Base-by-base conservation (phyloP, 2,797 vertebrate species). In the Brachymystax lenok region DNA sequence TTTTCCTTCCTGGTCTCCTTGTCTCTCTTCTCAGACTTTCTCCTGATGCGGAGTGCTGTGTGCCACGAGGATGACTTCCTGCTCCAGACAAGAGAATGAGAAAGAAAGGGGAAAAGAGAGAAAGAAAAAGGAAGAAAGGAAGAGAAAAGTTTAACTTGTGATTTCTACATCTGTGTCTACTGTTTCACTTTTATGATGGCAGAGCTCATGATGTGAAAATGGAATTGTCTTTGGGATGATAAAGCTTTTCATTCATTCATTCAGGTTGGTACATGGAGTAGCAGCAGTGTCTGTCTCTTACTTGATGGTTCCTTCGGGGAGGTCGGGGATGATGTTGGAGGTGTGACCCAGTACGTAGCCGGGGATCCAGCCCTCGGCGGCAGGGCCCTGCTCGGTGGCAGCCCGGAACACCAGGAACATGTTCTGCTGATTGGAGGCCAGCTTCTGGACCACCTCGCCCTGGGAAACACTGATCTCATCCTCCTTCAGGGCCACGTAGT, bases 281-380 rank as follows among this genome's bases (percentile, higher is more conserved):
- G 21, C 33, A 33, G 21, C 14, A 21, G 19, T 16, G 3, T 10
- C 6, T 21, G 64, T 24, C 70, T 88, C 96, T 96, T 95, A 99
- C 97, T 97, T 99, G 88, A 99, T 96, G 92, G 96, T 98, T 94
- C 97, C 98, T 82, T 99, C 97, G 10, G 96, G 93, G 90, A 95
- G 92, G 81, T 99, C 97, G 28, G 96, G 89, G 91, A 96, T 95
- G 93, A 94, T 91, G 91, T 96, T 94, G 90, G 97, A 98, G 90
- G 98, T 99, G 81, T 99, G 98, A 91, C 98, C 98, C 92, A 99
- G 94, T 88, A 99, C 97, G n/a, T 96, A 97, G 92, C 97, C 97
- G 80, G 98, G 98, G 92, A 99, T 99, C 98, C 98, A 99, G 94
- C 98, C 98, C 95, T 99, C 98, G 24, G 98, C 98, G n/a, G 98